Conservation (phyloP, 2,797 vertebrate genomes). For the Falco peregrinus region DNA sequence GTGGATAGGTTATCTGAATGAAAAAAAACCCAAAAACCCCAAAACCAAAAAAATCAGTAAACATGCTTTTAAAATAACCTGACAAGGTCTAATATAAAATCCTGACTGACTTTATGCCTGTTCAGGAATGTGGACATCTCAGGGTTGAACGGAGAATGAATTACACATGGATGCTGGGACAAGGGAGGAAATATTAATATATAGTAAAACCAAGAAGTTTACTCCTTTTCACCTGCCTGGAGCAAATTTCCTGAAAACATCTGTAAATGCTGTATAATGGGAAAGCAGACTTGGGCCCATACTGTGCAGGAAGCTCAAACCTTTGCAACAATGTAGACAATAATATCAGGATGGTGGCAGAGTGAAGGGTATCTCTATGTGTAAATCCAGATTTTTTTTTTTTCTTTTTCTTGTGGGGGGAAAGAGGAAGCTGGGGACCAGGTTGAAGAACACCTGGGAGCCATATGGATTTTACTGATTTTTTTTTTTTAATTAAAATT, state of each 20-base stretch:
- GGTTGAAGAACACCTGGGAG: slow-evolving; percentile 64
- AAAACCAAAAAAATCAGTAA: background rate
- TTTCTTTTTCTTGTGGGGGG: background rate
- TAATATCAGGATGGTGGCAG: slow-evolving; percentile 5
- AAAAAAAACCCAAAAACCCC: background rate
- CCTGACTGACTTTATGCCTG: background rate
- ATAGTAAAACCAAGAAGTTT: slow-evolving; percentile 37
- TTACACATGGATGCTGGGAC: slow-evolving; percentile 3
- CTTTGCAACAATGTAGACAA: slow-evolving; percentile 26
- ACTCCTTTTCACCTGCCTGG: slow-evolving; percentile 45
- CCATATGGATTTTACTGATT: slow-evolving; percentile 62
- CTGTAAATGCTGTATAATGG: slow-evolving; percentile 44
- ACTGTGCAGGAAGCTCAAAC: slow-evolving; percentile 54
- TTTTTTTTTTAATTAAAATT: slow-evolving; percentile 68
- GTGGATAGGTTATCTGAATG: background rate
- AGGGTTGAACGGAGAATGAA: slow-evolving; percentile 39
- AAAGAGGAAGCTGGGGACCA: background rate
- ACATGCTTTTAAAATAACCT: background rate
- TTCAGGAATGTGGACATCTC: slow-evolving; percentile 32
- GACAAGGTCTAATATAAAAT: background rate
- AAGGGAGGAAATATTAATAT: slow-evolving; percentile 47
- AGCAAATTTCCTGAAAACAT: slow-evolving; percentile 62
- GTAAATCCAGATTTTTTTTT: slow-evolving; percentile 33
- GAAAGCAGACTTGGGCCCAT: slow-evolving; percentile 33
- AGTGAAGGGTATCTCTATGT: slow-evolving; percentile 20